phyloP scores from a whole-genome alignment of 2,888 invertebrate species.

The Podotricha telesiphe region DNA sequence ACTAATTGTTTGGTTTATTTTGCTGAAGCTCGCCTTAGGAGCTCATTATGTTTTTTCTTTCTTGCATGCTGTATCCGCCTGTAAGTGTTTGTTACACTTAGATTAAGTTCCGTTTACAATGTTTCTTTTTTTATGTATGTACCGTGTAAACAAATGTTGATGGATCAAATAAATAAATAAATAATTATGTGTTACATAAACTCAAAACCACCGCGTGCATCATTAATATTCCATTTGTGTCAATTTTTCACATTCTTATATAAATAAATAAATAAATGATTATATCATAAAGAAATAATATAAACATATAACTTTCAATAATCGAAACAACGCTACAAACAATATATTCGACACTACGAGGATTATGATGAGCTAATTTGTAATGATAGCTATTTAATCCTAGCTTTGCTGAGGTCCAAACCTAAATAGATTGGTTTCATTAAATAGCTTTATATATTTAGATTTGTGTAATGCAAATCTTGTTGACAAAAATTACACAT shows the following conservation, averaged over 20 bases:
- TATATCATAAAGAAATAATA: background rate
- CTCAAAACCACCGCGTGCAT: too few species aligned
- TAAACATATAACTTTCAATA: background rate
- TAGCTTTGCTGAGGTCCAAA: slow-evolving; percentile 11
- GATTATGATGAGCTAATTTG: slow-evolving; percentile 24
- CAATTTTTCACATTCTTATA: background rate
- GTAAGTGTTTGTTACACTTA: too few species aligned
- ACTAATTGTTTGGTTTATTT: too few species aligned
- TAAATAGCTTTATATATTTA: slow-evolving; percentile 8
- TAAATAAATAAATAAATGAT: background rate
- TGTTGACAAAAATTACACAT: background rate
- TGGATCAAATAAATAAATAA: too few species aligned
- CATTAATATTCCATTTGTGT: too few species aligned
- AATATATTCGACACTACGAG: background rate
- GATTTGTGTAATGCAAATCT: background rate
- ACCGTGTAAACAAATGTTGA: too few species aligned
- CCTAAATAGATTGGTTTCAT: slow-evolving; percentile 22
- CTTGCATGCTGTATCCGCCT: too few species aligned
- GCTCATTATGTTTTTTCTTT: too few species aligned
- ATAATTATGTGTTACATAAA: too few species aligned
- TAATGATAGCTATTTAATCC: slow-evolving; percentile 20
- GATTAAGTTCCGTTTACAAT: too few species aligned
- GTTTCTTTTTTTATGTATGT: too few species aligned
- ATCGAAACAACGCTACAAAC: background rate
- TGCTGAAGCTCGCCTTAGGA: too few species aligned